Percentiles rank a stretch among this genome's conserved stretches.
Evolutionary conservation across 2,113 vertebrate species (phyloP).

Genomic region (Protobothrops mucrosquamatus): DNA sequence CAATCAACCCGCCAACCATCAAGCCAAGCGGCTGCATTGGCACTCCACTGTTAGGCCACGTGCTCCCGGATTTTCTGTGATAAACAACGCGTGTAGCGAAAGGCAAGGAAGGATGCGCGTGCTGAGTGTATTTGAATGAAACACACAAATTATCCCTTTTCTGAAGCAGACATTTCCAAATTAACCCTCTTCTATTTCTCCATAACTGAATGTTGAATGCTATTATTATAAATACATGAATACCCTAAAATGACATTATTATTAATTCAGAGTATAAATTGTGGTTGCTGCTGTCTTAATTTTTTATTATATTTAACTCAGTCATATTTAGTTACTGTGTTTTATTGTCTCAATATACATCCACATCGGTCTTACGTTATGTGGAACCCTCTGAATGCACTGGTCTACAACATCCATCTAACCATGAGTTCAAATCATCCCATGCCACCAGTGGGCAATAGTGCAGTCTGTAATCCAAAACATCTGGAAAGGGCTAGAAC

Average conservation of each 20-base stretch:
- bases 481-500: neutral
- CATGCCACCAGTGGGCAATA: neutral
- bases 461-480: neutral
- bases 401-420: neutral
- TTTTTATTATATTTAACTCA: neutral
- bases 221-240: neutral
- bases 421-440: neutral
- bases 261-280: neutral
- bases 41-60: neutral
- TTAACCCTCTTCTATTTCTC: neutral
- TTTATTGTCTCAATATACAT: neutral
- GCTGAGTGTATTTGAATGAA: neutral
- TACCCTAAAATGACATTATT: neutral
- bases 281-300: neutral
- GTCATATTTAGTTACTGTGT: neutral
- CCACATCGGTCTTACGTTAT: neutral
- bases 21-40: fast-evolving
- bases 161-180: neutral
- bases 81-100: neutral
- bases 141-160: neutral
- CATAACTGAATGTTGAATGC: neutral
- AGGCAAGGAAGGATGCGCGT: neutral
- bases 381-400: neutral
- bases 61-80: neutral
- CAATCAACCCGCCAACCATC: conserved; percentile 56